Conservation (phyloP, 2,113 vertebrate genomes). For the Datnioides undecimradiatus region DNA sequence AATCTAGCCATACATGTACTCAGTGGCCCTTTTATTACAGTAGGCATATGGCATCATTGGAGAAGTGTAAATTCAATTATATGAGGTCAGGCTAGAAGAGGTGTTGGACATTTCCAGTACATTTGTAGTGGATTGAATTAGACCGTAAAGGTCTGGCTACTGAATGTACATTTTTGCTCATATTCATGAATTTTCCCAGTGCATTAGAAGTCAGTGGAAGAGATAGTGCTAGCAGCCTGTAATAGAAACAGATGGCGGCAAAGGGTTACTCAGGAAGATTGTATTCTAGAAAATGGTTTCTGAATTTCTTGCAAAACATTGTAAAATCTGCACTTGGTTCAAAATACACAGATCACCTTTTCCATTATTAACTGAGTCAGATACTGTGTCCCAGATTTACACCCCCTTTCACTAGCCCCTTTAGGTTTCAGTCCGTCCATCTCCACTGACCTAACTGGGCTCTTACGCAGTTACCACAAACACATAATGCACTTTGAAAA, state of each 20-base stretch:
- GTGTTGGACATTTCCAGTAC: no score
- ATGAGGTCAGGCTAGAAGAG: no score
- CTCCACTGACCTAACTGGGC: slow-evolving; percentile 30
- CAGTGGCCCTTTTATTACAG: no score
- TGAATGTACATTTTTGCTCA: not conserved
- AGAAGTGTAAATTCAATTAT: no score
- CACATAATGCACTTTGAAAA: slow-evolving; percentile 49
- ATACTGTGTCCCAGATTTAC: slow-evolving; percentile 2
- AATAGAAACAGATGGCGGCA: not conserved
- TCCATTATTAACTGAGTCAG: slow-evolving; percentile 32
- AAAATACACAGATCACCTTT: not conserved
- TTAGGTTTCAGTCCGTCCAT: slow-evolving; percentile 32
- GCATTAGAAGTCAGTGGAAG: not conserved
- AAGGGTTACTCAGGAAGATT: not conserved
- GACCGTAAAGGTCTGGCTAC: not conserved
- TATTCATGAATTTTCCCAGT: not conserved
- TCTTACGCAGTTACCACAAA: slow-evolving; percentile 30
- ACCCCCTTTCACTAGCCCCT: slow-evolving; percentile 43
- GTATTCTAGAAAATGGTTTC: not conserved
- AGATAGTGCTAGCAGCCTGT: no score
- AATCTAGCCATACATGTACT: no score
- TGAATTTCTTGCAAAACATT: not conserved
- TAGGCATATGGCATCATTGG: no score
- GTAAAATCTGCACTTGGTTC: not conserved
- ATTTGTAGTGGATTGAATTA: not conserved